Evolutionary conservation across 2,113 vertebrate species (phyloP).

Genomic region (Myiagra hebetior): DNA sequence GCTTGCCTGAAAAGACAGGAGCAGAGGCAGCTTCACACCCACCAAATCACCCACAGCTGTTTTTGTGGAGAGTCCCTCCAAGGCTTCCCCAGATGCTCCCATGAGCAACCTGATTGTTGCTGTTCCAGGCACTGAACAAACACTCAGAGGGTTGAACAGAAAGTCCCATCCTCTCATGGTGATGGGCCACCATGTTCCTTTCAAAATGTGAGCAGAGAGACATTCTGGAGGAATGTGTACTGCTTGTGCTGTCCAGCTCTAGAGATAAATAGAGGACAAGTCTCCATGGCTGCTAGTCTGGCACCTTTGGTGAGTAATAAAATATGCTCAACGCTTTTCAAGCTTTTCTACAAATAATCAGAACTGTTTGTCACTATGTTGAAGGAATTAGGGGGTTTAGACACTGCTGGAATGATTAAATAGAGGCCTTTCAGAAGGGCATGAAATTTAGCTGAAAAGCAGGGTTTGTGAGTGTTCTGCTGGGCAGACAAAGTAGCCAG

Average conservation of each 20-base stretch:
- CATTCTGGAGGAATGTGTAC: background rate
- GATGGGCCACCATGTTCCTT: background rate
- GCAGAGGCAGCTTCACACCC: background rate
- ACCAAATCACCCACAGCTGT: background rate
- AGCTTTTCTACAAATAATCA: conserved; percentile 49
- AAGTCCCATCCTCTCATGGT: background rate
- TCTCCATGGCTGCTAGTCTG: conserved; percentile 17
- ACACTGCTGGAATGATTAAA: conserved; percentile 9
- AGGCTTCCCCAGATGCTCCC: background rate
- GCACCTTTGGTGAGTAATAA: conserved; percentile 25
- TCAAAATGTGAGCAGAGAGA: background rate
- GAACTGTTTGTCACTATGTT: conserved; percentile 39
- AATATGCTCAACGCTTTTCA: conserved; percentile 1
- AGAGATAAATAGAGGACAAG: conserved; percentile 24
- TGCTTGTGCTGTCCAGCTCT: background rate
- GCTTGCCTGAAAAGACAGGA: background rate
- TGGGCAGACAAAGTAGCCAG: background rate
- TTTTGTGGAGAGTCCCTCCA: background rate
- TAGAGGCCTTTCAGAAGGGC: conserved; percentile 3
- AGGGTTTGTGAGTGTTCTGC: background rate
- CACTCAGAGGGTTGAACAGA: background rate
- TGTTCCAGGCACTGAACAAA: background rate
- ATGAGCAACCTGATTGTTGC: background rate
- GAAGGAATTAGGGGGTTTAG: conserved; percentile 5
- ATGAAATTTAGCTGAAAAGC: conserved; percentile 37